These are phyloP conservation scores for Otolemur garnettii DNA, from an alignment of 2,113 vertebrate species.

Conservation along the genomic window DNA sequence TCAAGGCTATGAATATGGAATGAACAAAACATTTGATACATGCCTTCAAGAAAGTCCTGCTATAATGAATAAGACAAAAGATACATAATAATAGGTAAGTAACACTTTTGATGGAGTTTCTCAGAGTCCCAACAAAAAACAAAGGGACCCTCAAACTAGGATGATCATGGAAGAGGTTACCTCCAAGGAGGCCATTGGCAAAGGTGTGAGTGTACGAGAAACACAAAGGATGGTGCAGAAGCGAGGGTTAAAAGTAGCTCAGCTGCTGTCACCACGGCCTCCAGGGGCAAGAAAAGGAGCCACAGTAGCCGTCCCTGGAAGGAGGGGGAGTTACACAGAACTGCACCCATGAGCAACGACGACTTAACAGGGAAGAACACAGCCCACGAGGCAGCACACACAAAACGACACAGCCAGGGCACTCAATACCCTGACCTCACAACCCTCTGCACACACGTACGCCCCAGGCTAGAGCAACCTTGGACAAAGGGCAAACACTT, in stretches of 20 bases:
- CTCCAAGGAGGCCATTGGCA: not conserved
- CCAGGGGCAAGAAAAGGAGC: not conserved
- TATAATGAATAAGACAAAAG: not conserved
- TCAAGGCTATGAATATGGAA: not conserved
- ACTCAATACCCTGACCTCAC: not conserved
- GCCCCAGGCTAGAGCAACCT: not conserved
- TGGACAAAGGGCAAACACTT: not conserved
- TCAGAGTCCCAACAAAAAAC: not conserved
- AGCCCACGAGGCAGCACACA: no score
- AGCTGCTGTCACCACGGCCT: not conserved
- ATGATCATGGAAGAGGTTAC: not conserved
- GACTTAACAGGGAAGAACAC: not conserved
- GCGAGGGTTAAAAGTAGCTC: not conserved
- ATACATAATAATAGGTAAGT: not conserved
- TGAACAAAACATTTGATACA: not conserved
- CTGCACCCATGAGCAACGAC: not conserved
- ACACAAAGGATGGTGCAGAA: not conserved
- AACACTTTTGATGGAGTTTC: not conserved
- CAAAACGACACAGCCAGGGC: not conserved
- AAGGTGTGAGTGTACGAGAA: not conserved
- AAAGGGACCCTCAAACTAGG: not conserved
- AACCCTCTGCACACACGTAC: not conserved
- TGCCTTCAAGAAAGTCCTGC: not conserved
- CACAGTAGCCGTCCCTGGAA: not conserved
- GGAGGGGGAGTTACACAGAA: not conserved